Evolutionary conservation across 2,113 vertebrate genomes (phyloP).

Genomic region (Vireo altiloquus): DNA sequence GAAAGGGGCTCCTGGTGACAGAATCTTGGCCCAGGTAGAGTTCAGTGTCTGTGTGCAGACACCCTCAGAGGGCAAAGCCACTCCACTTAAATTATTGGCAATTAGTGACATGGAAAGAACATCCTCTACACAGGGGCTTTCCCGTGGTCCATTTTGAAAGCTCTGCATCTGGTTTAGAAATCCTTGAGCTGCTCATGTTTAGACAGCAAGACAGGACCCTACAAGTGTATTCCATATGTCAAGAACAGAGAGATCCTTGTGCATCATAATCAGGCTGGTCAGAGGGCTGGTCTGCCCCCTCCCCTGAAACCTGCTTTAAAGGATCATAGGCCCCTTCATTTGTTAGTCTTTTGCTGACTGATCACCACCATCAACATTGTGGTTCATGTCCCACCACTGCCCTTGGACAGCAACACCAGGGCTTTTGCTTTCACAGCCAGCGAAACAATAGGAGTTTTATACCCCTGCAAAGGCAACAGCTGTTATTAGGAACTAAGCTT

Average conservation of each 20-base stretch:
- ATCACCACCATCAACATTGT: not conserved
- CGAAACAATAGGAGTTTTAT: not conserved
- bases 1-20: not conserved
- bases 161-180: not conserved
- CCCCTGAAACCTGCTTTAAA: not conserved
- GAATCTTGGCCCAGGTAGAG: not conserved
- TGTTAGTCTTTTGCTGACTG: not conserved
- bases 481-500: not conserved
- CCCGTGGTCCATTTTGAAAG: not conserved
- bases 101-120: not conserved
- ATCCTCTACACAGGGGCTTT: not conserved
- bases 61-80: not conserved
- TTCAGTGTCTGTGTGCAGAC: not conserved
- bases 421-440: not conserved
- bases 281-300: not conserved
- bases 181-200: not conserved
- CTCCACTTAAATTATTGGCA: not conserved
- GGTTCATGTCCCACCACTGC: not conserved
- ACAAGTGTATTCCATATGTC: not conserved
- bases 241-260: not conserved
- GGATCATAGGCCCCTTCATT: not conserved
- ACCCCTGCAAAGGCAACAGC: not conserved
- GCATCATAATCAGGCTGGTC: not conserved
- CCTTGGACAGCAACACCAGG: not conserved
- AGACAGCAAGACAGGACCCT: not conserved